Evolutionary conservation across 2,888 invertebrate genomes (phyloP), one percentile per base, ranked within the genome.

Genomic region (Lycaena phlaeas): DNA sequence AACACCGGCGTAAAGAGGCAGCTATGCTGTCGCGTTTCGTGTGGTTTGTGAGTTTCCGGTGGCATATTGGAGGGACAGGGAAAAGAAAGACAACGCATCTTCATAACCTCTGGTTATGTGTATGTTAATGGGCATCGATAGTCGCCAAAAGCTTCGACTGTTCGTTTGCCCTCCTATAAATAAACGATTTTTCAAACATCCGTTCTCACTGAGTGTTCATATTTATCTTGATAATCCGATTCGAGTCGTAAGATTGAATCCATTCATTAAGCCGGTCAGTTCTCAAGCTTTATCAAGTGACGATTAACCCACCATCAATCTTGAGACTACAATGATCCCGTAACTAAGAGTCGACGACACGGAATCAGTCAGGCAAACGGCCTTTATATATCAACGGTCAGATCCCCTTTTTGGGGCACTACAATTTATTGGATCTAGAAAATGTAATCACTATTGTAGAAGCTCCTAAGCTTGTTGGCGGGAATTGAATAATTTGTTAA

Each of bases 271-370:
- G 44, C 40, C 49, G 39, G 48, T 49, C 22, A 47, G 48, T 60
- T 28, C 38, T 34, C 34, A 18, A 22, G 27, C 61, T 67, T 64
- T 58, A 66, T 68, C 64, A 56, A 55, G 53, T 38, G 49, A 50
- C 60, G 61, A 69, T 74, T 66, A 73, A 56, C 54, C 66, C 52
- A 64, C 59, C 74, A 76, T 76, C 68, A 73, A 75, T 76, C 75
- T 69, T 57, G 53, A 58, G 57, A 57, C 53, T 52, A 74, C 75
- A 74, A 73, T 74, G 66, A 74, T 72, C 69, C 68, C 47, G 52
- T 70, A 70, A 73, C 72, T 71, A 69, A 75, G 68, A 70, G 58
- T 51, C 59, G 63, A 57, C 59, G 72, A 73, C 67, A 61, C 54
- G 46, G 53, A 54, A 65, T 62, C 61, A 54, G 59, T 62, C 64